Base-by-base conservation (phyloP, 2,797 vertebrate species). In the Myoxocephalus aenaeus region DNA sequence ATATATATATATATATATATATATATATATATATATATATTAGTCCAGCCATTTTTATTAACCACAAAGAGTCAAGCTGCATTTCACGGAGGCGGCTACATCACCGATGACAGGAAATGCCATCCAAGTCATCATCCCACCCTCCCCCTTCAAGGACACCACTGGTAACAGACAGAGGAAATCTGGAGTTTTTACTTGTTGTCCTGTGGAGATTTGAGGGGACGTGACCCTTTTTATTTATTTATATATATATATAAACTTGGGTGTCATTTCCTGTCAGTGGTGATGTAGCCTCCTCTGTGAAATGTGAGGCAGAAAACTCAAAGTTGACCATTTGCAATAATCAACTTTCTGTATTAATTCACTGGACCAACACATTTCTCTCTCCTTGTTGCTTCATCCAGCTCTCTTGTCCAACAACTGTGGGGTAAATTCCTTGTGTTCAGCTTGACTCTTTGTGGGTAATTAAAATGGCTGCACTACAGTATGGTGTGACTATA, bases 71-170 rank as follows among this genome's bases (percentile, higher is more conserved):
- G 86, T 90, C 81, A 70, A 66, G 81, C 67, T 69, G 72, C 71
- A 80, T 86, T 89, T 88, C 65, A 79, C 13, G 0, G 74, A 61
- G 6, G 20, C 13, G 42, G 18, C 68, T 44, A 87, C 81, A 76
- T 89, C 89, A 89, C 72, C 7, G 20, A 50, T 34, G 80, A 71
- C 82, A 90, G 91, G 91, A 93, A 93, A 93, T 91, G 74, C 87
- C 90, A 88, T 74, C 78, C 34, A 57, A 81, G 63, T 80, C 68
- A 79, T 79, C 80, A 84, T 63, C 54, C 36, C 20, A 32, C 64
- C 38, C 9, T 25, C 7, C 13, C 59, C 4, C 69, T 40, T 54
- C 79, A 85, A 82, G 88, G 75, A 75, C 75, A 64, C 29, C 69
- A 56, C 10, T n/a, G 22, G 22, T 22, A 50, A 46, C 18, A 77